These are phyloP conservation scores for Gari tellinella DNA, from an alignment of 2,888 invertebrate genomes.

Conservation along the genomic window DNA sequence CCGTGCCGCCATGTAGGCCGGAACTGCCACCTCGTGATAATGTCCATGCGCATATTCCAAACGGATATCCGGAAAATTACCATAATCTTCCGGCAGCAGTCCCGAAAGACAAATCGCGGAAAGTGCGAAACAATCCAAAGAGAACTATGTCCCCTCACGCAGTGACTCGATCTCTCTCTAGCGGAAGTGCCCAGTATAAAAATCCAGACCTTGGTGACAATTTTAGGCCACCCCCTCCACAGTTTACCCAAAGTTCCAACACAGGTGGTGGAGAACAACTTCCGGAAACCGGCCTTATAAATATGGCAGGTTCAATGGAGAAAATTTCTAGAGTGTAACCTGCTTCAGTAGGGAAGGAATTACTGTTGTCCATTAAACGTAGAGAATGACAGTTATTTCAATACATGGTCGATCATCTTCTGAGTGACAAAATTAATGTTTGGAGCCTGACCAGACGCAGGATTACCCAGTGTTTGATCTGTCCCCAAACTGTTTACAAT, in stretches of 20 bases:
- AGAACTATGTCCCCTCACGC: constrained; percentile 37
- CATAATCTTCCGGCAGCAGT: constrained; percentile 39
- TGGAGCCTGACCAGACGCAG: too few species aligned
- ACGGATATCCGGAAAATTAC: constrained; percentile 29
- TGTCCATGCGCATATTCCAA: constrained; percentile 25
- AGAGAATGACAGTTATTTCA: too few species aligned
- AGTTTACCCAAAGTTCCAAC: constrained; percentile 8
- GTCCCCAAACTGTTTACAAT: too few species aligned
- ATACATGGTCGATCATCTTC: too few species aligned
- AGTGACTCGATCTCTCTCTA: constrained; percentile 14
- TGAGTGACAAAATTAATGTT: too few species aligned
- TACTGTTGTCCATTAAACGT: too few species aligned
- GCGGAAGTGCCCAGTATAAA: constrained; percentile 12
- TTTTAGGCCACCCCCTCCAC: constrained; percentile 26
- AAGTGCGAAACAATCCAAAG: constrained; percentile 37
- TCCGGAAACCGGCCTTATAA: constrained; percentile 18
- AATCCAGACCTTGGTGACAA: constrained; percentile 9
- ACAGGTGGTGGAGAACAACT: constrained; percentile 9
- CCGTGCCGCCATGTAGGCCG: constrained; percentile 60
- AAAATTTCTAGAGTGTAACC: constrained; percentile 53
- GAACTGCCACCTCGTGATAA: constrained; percentile 57
- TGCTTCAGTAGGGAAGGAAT: too few species aligned
- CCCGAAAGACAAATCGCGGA: constrained; percentile 46
- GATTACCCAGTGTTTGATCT: too few species aligned
- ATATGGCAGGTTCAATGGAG: constrained; percentile 51